These are phyloP conservation scores for Labia minor DNA, from an alignment of 2,888 invertebrate species.

Conservation along the genomic window DNA sequence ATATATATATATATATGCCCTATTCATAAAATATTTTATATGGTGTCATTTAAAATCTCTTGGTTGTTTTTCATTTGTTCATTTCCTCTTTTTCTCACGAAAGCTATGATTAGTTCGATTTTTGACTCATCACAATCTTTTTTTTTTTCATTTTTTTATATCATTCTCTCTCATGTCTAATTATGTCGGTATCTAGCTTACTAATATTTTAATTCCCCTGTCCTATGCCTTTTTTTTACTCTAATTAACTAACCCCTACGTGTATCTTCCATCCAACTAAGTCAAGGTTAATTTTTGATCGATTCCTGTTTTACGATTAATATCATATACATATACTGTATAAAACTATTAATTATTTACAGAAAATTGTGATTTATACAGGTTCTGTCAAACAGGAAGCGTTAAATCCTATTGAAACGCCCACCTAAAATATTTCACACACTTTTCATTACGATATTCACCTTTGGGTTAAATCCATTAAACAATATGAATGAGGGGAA, in stretches of 20 bases:
- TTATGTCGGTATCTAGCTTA: slow-evolving; percentile 1
- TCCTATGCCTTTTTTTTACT: not conserved
- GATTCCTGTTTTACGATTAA: too few relatives aligned
- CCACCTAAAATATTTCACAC: too few relatives aligned
- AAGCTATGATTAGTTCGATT: not conserved
- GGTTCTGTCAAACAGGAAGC: too few relatives aligned
- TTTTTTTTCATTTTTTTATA: not conserved
- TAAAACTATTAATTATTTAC: too few relatives aligned
- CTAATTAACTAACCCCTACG: not conserved
- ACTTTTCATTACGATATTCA: too few relatives aligned
- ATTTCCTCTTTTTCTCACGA: slow-evolving; percentile 5
- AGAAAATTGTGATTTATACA: too few relatives aligned
- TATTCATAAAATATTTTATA: slow-evolving; percentile 1
- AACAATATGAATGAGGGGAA: too few relatives aligned
- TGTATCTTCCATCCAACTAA: not conserved
- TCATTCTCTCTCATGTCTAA: not conserved
- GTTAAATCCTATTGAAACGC: too few relatives aligned
- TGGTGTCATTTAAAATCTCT: not conserved
- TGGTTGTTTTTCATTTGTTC: not conserved
- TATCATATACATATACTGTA: too few relatives aligned
- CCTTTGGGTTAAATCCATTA: too few relatives aligned
- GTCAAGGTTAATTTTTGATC: too few relatives aligned
- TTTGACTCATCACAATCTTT: slow-evolving; percentile 3
- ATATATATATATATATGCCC: not conserved
- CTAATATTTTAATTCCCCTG: not conserved